These are phyloP conservation scores for Silurus meridionalis DNA, from an alignment of 2,113 vertebrate species.

Conservation along the genomic window DNA sequence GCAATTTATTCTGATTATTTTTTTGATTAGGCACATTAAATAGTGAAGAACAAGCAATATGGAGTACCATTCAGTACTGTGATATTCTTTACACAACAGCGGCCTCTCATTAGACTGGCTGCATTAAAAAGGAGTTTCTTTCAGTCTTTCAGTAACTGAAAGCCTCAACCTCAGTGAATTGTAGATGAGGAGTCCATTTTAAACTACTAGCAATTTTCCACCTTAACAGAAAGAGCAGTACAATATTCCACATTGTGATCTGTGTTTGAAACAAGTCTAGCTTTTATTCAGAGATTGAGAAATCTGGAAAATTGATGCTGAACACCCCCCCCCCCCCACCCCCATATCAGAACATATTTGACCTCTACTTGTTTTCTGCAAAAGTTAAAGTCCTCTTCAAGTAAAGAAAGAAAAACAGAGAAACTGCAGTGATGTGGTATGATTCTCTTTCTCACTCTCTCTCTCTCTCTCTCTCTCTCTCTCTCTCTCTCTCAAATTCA, in stretches of 20 bases:
- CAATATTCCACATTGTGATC: neutral
- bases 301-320: neutral
- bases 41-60: neutral
- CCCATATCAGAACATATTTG: neutral
- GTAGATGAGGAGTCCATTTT: neutral
- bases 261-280: neutral
- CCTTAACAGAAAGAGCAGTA: neutral
- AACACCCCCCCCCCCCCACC: neutral
- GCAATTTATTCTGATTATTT: neutral
- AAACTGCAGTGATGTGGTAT: neutral
- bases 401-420: neutral
- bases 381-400: neutral
- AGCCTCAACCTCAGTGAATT: too few relatives aligned
- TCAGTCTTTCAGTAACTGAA: neutral
- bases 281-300: neutral
- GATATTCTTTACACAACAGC: neutral
- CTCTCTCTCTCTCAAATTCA: neutral
- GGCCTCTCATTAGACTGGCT: neutral
- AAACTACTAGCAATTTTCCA: neutral
- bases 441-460: neutral
- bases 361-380: conserved; percentile 4
- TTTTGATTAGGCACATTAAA: neutral
- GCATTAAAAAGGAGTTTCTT: neutral
- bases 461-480: neutral
- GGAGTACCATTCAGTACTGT: neutral